phyloP scores from a whole-genome alignment of 2,113 vertebrate species.

The Megalops atlanticus region DNA sequence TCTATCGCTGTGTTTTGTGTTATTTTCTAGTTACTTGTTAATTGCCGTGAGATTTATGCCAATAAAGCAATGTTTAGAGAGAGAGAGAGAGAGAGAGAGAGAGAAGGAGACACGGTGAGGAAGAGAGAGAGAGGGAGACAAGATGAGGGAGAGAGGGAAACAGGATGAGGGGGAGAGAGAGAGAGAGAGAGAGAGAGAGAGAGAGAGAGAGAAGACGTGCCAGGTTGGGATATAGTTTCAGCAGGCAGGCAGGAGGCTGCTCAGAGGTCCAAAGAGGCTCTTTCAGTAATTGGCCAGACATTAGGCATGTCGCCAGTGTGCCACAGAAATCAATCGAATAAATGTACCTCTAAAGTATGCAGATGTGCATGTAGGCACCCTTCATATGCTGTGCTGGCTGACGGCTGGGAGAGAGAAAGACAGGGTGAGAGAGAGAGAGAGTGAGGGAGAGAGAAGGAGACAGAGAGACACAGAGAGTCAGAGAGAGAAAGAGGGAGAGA shows the following conservation, averaged over 20 bases:
- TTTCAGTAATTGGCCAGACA: constrained; percentile 44
- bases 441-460: no score
- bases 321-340: constrained; percentile 50
- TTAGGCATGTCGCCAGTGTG: constrained; percentile 41
- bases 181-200: not conserved
- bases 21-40: no score
- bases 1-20: no score
- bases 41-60: no score
- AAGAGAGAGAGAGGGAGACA: not conserved
- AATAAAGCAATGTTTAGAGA: no score
- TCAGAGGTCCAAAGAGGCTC: constrained; percentile 31
- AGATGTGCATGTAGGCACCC: no score
- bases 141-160: not conserved
- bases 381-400: not conserved
- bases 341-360: constrained; percentile 59
- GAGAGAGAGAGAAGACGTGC: not conserved
- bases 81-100: not conserved
- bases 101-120: not conserved
- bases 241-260: not conserved
- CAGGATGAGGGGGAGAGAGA: constrained; percentile 10
- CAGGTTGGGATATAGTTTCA: constrained; percentile 25
- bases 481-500: no score
- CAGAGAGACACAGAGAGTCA: no score
- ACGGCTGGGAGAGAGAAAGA: not conserved
- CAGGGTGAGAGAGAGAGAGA: no score